Evolutionary conservation across 2,797 vertebrate genomes (phyloP).

Genomic region (Cynodonichthys magdalenae): DNA sequence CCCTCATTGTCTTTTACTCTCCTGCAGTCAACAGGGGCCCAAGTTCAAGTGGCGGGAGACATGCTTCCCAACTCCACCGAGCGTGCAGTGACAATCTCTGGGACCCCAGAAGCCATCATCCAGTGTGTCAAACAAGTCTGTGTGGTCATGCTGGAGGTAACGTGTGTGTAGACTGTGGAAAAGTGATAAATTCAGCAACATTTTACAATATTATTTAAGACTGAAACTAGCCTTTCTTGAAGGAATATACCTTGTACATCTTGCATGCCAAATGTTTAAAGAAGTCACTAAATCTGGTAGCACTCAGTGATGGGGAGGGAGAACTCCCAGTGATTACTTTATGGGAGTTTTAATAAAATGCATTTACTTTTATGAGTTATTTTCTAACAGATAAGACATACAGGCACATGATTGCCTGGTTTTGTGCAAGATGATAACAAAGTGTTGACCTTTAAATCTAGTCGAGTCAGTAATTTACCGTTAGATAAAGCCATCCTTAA

Average conservation of each 20-base stretch:
- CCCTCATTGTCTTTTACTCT: slow-evolving; percentile 18
- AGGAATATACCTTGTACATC: no score
- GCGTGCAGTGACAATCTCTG: slow-evolving; percentile 97
- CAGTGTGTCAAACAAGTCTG: slow-evolving; percentile 98
- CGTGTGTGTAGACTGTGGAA: slow-evolving; percentile 5
- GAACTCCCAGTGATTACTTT: no score
- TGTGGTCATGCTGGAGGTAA: slow-evolving; percentile 97
- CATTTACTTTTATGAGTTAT: no score
- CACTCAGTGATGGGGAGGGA: no score
- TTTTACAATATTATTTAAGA: not conserved
- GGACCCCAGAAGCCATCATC: slow-evolving; percentile 97
- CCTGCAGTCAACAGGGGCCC: slow-evolving; percentile 94
- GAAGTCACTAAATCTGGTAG: no score
- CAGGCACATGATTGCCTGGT: no score
- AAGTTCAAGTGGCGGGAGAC: slow-evolving; percentile 96
- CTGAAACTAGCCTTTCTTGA: no score
- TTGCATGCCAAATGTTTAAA: no score
- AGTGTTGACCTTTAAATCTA: not conserved
- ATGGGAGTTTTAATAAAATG: no score
- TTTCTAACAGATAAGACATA: no score
- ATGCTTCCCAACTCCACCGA: slow-evolving; percentile 98
- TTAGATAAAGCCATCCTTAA: not conserved
- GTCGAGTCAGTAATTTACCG: no score
- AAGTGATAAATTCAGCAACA: not conserved
- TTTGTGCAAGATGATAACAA: no score